Evolutionary conservation across 2,797 vertebrate species (phyloP).

Genomic region (Sebastes iracundus): DNA sequence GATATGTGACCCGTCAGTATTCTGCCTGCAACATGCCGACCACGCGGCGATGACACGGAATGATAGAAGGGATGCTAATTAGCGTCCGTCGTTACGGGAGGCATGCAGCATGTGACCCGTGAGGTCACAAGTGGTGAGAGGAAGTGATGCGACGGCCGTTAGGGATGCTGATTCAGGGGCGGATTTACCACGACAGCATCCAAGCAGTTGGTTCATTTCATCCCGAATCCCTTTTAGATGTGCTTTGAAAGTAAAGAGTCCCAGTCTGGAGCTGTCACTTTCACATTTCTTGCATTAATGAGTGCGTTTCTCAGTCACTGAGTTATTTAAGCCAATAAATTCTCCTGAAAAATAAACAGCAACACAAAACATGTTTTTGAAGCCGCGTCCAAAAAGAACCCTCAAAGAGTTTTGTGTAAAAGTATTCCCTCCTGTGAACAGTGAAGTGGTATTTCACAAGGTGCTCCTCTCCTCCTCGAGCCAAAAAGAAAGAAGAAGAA

Average conservation of each 20-base stretch:
- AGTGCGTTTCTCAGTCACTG: background rate
- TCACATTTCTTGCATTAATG: background rate
- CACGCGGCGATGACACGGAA: background rate
- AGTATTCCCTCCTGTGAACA: background rate
- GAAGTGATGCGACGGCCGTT: constrained; percentile 15
- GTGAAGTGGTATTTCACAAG: background rate
- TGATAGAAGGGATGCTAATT: constrained; percentile 35
- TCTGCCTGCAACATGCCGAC: constrained; percentile 33
- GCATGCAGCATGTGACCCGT: constrained; percentile 36
- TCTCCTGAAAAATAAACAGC: background rate
- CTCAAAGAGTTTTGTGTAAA: constrained; percentile 13
- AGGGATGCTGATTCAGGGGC: no score
- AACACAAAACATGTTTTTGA: constrained; percentile 25
- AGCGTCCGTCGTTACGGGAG: constrained; percentile 10
- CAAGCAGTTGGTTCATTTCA: background rate
- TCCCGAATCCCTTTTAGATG: background rate
- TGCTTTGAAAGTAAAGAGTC: background rate
- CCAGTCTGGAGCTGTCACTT: constrained; percentile 6
- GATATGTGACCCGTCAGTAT: constrained; percentile 1
- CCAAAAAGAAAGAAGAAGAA: background rate
- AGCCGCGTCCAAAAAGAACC: constrained; percentile 6
- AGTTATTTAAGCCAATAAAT: constrained; percentile 3
- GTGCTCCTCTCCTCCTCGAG: background rate
- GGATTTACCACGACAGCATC: background rate
- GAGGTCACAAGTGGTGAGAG: constrained; percentile 35